A percentile compares a stretch with the other conserved stretches of the same genome.
phyloP scores from a whole-genome alignment of 1,140 invertebrate species.

The Leptinotarsa defecta region DNA sequence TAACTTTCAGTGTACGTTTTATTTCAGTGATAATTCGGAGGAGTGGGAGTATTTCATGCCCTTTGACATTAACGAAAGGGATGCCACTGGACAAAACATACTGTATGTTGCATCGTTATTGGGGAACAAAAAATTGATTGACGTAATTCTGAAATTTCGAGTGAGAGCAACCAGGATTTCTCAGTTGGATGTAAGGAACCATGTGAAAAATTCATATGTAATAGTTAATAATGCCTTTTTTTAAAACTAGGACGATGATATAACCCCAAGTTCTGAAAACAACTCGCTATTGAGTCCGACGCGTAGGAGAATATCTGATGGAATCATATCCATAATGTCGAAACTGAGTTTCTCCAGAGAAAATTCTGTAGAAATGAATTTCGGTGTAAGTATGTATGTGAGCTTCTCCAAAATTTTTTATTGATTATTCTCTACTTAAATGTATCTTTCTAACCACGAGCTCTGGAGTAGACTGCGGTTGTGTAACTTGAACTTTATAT shows the following conservation, averaged over 20 bases:
- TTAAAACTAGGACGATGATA: constrained; percentile 49
- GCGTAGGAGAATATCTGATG: constrained; percentile 78
- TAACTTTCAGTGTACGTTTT: background rate
- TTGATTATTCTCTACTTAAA: too few relatives aligned
- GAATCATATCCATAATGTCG: constrained; percentile 86
- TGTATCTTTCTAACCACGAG: too few relatives aligned
- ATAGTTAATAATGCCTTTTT: background rate
- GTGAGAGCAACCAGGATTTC: constrained; percentile 66
- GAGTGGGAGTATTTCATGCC: constrained; percentile 84
- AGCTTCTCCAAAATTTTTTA: too few relatives aligned
- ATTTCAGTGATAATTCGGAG: constrained; percentile 68
- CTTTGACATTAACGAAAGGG: constrained; percentile 88
- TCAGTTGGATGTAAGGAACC: constrained; percentile 38
- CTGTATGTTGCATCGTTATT: constrained; percentile 86
- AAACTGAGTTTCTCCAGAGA: constrained; percentile 69
- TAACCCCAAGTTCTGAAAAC: constrained; percentile 53
- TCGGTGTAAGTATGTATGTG: constrained; percentile 18
- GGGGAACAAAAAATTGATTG: constrained; percentile 81
- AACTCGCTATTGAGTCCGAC: constrained; percentile 64
- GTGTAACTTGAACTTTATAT: too few relatives aligned
- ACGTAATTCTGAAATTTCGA: constrained; percentile 76
- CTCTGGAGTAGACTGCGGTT: too few relatives aligned
- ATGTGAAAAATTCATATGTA: too few relatives aligned
- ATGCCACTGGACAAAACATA: constrained; percentile 87
- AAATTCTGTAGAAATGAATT: constrained; percentile 55